Evolutionary conservation across 2,888 invertebrate species (phyloP).

Genomic region (Tubulanus polymorphus): DNA sequence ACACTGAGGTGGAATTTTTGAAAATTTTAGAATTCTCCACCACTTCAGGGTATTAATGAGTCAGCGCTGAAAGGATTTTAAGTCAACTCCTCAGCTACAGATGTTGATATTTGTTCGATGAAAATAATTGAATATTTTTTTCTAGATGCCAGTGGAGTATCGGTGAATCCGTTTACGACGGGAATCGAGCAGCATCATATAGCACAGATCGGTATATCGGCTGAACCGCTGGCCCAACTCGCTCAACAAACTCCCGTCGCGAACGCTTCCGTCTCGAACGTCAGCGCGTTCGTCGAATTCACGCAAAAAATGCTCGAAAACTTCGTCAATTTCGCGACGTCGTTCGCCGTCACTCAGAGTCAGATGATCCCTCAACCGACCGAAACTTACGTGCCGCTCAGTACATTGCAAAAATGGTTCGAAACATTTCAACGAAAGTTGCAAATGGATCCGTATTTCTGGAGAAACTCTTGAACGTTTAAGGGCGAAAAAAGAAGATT

Average conservation of each 20-base stretch:
- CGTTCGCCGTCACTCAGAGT: conserved; percentile 76
- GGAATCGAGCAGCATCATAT: conserved; percentile 68
- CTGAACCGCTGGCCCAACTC: conserved; percentile 66
- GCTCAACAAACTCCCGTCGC: conserved; percentile 56
- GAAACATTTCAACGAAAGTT: conserved; percentile 84
- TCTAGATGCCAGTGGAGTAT: background rate
- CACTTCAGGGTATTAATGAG: too few relatives aligned
- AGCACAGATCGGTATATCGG: conserved; percentile 91
- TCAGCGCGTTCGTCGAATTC: conserved; percentile 57
- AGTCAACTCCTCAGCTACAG: background rate
- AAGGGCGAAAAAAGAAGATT: too few relatives aligned
- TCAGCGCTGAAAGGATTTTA: background rate
- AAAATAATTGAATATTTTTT: too few relatives aligned
- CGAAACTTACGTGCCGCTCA: conserved; percentile 82
- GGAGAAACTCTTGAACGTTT: too few relatives aligned
- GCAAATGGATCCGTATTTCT: conserved; percentile 88
- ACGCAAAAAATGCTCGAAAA: conserved; percentile 87
- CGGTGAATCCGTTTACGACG: conserved; percentile 14
- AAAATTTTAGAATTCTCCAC: too few relatives aligned
- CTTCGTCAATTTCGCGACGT: conserved; percentile 87
- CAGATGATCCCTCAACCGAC: conserved; percentile 75
- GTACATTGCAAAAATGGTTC: conserved; percentile 88
- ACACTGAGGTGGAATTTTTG: too few relatives aligned
- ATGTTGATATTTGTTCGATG: background rate
- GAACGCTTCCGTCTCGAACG: conserved; percentile 35